These are phyloP conservation scores for Muntiacus reevesi DNA, from an alignment of 2,113 vertebrate species.

Conservation along the genomic window DNA sequence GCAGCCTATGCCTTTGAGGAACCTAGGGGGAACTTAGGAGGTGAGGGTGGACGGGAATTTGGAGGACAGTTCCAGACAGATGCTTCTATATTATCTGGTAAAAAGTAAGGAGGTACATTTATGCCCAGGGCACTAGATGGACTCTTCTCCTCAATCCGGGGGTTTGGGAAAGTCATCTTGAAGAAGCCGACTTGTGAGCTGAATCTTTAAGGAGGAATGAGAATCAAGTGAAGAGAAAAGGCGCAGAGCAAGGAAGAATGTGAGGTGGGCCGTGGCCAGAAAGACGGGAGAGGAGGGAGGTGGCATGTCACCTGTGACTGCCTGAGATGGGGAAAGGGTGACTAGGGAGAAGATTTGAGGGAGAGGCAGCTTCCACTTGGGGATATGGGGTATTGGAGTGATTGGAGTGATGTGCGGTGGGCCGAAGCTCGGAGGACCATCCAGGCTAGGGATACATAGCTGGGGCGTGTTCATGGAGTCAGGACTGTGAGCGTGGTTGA, in stretches of 20 bases:
- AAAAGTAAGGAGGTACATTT: background rate
- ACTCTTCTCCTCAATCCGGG: background rate
- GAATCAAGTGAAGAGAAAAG: background rate
- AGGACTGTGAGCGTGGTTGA: background rate
- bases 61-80: background rate
- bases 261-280: background rate
- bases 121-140: background rate
- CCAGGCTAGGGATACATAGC: background rate
- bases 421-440: background rate
- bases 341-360: background rate
- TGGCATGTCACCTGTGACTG: background rate
- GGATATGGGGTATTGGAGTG: background rate
- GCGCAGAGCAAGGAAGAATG: background rate
- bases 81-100: background rate
- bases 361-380: background rate
- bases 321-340: background rate
- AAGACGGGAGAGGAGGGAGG: background rate
- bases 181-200: background rate
- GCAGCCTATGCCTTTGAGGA: background rate
- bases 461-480: background rate
- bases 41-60: background rate
- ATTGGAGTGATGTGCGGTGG: fast-evolving
- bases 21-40: background rate
- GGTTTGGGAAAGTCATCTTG: background rate
- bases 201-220: background rate